Conservation (phyloP, 2,888 invertebrate genomes). For the Atrina japonica region DNA sequence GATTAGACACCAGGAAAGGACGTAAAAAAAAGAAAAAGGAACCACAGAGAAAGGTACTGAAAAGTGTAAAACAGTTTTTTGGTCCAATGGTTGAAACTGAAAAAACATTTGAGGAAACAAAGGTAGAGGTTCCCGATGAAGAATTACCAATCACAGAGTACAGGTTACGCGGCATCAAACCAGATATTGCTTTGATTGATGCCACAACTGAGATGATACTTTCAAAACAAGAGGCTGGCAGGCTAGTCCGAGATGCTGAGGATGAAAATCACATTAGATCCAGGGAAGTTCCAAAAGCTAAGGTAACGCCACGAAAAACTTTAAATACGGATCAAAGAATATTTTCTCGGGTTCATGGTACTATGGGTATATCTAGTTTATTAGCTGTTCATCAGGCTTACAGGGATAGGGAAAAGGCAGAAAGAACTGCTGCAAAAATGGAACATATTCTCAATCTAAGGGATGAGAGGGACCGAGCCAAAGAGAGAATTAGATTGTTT, state of each 20-base stretch:
- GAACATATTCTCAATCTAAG: conserved; percentile 72
- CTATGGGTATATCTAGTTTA: conserved; percentile 77
- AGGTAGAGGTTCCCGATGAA: conserved; percentile 54
- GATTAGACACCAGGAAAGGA: conserved; percentile 48
- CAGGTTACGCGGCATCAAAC: conserved; percentile 69
- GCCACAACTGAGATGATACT: conserved; percentile 76
- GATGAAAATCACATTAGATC: conserved; percentile 64
- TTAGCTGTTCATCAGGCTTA: conserved; percentile 79
- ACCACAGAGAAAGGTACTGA: conserved; percentile 57
- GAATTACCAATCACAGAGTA: conserved; percentile 69
- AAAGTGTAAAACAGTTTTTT: conserved; percentile 76
- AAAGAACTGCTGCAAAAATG: conserved; percentile 70
- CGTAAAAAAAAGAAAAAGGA: conserved; percentile 47
- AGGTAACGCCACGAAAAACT: conserved; percentile 46
- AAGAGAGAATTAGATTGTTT: conserved; percentile 71
- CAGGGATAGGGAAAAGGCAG: conserved; percentile 75
- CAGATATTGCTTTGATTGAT: conserved; percentile 68
- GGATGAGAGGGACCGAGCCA: conserved; percentile 73
- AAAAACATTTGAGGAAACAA: conserved; percentile 51
- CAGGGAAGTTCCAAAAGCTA: conserved; percentile 56
- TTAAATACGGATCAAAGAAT: conserved; percentile 68
- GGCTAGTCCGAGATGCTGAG: conserved; percentile 75
- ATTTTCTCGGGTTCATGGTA: conserved; percentile 73
- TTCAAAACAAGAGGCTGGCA: conserved; percentile 70
- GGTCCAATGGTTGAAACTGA: conserved; percentile 70